phyloP scores from a whole-genome alignment of 2,113 vertebrate species.

The Chaenogobius annularis region DNA sequence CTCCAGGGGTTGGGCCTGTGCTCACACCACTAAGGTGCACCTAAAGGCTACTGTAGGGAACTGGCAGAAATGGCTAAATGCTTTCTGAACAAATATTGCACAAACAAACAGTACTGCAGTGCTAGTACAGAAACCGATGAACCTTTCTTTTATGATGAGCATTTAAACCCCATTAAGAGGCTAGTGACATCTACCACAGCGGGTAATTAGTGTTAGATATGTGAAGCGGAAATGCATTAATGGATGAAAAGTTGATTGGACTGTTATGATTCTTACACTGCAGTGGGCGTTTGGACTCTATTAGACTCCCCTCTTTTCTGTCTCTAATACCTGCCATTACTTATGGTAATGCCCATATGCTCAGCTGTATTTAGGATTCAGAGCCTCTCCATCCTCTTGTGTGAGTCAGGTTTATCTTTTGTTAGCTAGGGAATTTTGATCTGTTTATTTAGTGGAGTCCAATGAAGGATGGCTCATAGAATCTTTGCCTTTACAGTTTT shows the following conservation, averaged over 20 bases:
- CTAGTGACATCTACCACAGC: slow-evolving; percentile 63
- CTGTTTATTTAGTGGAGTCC: slow-evolving; percentile 26
- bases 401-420: slow-evolving; percentile 32
- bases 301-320: slow-evolving; percentile 13
- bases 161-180: slow-evolving; percentile 23
- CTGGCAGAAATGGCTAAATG: slow-evolving; percentile 14
- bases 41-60: slow-evolving; percentile 48
- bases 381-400: slow-evolving; percentile 3
- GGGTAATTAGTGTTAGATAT: slow-evolving; percentile 46
- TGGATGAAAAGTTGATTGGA: slow-evolving; percentile 30
- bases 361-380: background rate
- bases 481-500: slow-evolving; percentile 11
- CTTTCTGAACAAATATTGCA: background rate
- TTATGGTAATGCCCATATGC: slow-evolving; percentile 2
- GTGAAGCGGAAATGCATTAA: slow-evolving; percentile 23
- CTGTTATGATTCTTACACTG: slow-evolving; percentile 33
- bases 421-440: slow-evolving; percentile 8
- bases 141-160: slow-evolving; percentile 19
- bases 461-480: slow-evolving; percentile 44
- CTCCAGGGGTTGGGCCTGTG: slow-evolving; percentile 43
- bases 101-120: too few species aligned
- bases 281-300: slow-evolving; percentile 14
- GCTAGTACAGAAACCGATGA: background rate
- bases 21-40: slow-evolving; percentile 56
- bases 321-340: slow-evolving; percentile 34